These are phyloP conservation scores for Spheniscus mendiculus DNA, from an alignment of 2,113 vertebrate genomes.

Conservation along the genomic window DNA sequence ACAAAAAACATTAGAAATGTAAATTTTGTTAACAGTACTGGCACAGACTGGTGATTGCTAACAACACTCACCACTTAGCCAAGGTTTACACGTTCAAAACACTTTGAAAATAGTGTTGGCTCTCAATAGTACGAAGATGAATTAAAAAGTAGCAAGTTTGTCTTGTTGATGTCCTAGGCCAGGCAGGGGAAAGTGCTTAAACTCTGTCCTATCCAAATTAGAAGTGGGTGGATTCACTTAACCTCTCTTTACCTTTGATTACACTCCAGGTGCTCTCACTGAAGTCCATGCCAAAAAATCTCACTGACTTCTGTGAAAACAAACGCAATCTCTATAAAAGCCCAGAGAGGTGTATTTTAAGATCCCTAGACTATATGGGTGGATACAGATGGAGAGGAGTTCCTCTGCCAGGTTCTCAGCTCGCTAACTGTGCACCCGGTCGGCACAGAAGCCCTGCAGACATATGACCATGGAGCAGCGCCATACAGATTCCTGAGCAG, in stretches of 20 bases:
- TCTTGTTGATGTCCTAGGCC: neutral
- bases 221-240: neutral
- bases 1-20: neutral
- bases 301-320: neutral
- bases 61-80: neutral
- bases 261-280: neutral
- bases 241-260: neutral
- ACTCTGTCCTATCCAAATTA: neutral
- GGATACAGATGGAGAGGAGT: neutral
- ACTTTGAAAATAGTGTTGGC: neutral
- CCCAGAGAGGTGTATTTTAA: neutral
- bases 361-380: neutral
- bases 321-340: neutral
- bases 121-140: neutral
- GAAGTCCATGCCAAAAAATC: neutral
- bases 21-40: neutral
- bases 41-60: neutral
- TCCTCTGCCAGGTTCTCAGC: neutral
- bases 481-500: neutral
- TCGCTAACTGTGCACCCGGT: rapidly evolving
- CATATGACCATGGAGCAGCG: rapidly evolving
- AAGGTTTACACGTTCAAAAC: neutral
- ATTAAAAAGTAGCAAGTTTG: neutral
- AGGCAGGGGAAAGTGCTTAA: neutral
- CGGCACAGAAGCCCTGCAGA: neutral